These are phyloP conservation scores for Eudyptes chrysolophus DNA, from an alignment of 2,113 vertebrate species.

Conservation along the genomic window DNA sequence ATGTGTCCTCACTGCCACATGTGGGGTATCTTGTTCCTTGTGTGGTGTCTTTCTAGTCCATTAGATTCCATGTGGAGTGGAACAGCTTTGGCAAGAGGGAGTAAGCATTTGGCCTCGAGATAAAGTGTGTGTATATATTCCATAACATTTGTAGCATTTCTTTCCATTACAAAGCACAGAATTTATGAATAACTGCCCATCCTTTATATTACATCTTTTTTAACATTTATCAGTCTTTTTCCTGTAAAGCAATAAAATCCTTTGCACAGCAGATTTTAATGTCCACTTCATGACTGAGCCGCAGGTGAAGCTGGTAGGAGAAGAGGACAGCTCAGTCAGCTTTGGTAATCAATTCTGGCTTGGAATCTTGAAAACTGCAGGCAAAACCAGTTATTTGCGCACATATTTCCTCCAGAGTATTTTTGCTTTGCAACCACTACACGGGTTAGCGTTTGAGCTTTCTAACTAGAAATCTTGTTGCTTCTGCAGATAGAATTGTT, in stretches of 20 bases:
- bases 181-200: background rate
- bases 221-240: background rate
- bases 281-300: background rate
- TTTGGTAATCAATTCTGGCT: background rate
- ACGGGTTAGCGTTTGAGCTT: background rate
- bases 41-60: background rate
- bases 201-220: background rate
- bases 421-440: background rate
- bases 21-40: background rate
- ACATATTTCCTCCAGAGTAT: background rate
- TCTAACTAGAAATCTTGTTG: background rate
- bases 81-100: background rate
- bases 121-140: background rate
- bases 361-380: background rate
- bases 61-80: background rate
- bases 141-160: background rate
- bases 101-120: background rate
- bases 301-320: background rate
- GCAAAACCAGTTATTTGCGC: background rate
- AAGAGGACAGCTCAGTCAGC: background rate
- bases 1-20: background rate
- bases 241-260: background rate
- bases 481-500: background rate
- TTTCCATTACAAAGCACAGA: background rate
- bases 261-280: slow-evolving; percentile 3